phyloP scores from a whole-genome alignment of 2,113 vertebrate genomes.

The Myanophis thanlyinensis region DNA sequence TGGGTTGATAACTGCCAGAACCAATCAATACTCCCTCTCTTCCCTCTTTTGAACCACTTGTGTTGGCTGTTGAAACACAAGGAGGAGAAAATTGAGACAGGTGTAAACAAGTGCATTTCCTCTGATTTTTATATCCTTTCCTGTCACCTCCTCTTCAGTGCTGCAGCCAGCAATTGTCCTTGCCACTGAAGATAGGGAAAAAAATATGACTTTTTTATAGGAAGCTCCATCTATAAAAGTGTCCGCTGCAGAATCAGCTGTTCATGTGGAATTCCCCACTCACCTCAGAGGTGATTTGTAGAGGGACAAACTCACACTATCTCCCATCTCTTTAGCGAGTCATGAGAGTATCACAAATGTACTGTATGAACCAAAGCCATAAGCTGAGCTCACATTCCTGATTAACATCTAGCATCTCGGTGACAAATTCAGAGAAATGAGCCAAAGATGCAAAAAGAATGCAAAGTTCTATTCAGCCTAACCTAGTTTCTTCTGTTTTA shows the following conservation, averaged over 20 bases:
- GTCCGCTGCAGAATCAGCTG: background rate
- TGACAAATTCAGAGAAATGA: background rate
- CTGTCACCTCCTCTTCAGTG: background rate
- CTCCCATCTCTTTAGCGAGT: background rate
- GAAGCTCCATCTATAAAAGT: background rate
- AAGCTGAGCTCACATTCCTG: background rate
- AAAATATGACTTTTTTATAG: background rate
- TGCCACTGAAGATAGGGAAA: background rate
- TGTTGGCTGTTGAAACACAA: background rate
- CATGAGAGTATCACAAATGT: background rate
- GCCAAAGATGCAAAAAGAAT: background rate
- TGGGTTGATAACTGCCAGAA: background rate
- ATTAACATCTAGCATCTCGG: background rate
- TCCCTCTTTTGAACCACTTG: background rate
- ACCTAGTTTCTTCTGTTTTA: background rate
- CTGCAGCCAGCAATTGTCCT: background rate
- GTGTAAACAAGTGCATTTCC: background rate
- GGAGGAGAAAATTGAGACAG: background rate
- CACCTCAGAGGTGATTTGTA: background rate
- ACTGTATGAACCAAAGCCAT: background rate
- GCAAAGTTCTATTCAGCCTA: background rate
- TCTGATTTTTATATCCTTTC: background rate
- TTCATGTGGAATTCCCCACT: background rate
- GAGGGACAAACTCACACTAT: background rate
- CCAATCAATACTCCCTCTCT: background rate